phyloP scores from a whole-genome alignment of 1,140 invertebrate species.

The Drosophila santomea region DNA sequence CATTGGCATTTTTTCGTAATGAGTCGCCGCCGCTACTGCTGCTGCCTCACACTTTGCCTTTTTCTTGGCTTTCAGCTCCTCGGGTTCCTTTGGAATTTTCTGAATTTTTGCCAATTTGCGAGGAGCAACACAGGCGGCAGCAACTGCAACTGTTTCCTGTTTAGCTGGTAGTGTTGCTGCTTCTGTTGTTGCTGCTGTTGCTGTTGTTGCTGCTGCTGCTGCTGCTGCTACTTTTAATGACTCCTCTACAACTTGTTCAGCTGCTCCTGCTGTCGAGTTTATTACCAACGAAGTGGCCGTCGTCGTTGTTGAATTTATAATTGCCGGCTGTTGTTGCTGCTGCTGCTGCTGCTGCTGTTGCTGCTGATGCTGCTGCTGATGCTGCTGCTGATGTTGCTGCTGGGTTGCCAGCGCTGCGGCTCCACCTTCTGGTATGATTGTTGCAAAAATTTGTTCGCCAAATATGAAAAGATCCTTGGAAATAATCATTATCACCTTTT shows the following conservation, averaged over 20 bases:
- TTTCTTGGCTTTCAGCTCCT: slow-evolving; percentile 77
- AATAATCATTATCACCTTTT: slow-evolving; percentile 84
- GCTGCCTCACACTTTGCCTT: slow-evolving; percentile 71
- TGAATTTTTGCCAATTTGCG: slow-evolving; percentile 69
- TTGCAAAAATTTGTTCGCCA: slow-evolving; percentile 84
- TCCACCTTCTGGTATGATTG: slow-evolving; percentile 84
- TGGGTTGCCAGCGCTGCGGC: slow-evolving; percentile 52
- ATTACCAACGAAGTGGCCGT: slow-evolving; percentile 54
- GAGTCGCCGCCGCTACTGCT: slow-evolving; percentile 32
- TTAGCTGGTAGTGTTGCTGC: slow-evolving; percentile 53
- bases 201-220: slow-evolving; percentile 24
- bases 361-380: slow-evolving; percentile 8
- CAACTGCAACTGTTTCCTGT: slow-evolving; percentile 83
- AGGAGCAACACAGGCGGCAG: slow-evolving; percentile 38
- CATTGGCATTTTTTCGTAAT: slow-evolving; percentile 80
- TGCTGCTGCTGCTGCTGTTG: slow-evolving; percentile 32
- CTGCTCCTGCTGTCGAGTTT: slow-evolving; percentile 65
- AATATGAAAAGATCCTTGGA: slow-evolving; percentile 85
- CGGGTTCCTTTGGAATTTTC: slow-evolving; percentile 79
- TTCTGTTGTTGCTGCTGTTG: slow-evolving; percentile 20
- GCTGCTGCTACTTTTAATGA: slow-evolving; percentile 70
- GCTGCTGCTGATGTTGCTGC: slow-evolving; percentile 59
- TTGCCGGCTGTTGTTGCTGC: slow-evolving; percentile 47
- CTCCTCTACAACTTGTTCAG: slow-evolving; percentile 80
- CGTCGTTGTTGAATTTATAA: slow-evolving; percentile 50